These are phyloP conservation scores for Chloroclysta siterata DNA, from an alignment of 2,888 invertebrate genomes.

Conservation along the genomic window DNA sequence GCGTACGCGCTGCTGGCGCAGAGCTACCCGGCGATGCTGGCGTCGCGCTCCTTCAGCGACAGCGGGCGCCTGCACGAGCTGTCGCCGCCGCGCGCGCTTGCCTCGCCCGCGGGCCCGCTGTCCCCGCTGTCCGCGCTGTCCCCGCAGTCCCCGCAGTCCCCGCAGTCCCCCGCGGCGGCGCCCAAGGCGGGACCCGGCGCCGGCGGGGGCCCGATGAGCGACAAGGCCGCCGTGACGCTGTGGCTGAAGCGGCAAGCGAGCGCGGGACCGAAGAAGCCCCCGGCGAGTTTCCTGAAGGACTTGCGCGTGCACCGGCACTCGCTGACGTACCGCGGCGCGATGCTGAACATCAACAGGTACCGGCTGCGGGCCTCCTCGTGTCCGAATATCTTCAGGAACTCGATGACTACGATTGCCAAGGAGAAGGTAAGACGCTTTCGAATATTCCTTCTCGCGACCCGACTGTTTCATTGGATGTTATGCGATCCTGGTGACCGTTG, in stretches of 20 bases:
- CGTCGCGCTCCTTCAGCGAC: slow-evolving; percentile 90
- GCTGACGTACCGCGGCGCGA: slow-evolving; percentile 93
- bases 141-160: too few species aligned
- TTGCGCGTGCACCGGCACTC: slow-evolving; percentile 90
- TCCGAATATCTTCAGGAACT: slow-evolving; percentile 94
- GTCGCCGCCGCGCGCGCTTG: slow-evolving; percentile 64
- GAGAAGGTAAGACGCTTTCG: slow-evolving; percentile 86
- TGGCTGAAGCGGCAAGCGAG: slow-evolving; percentile 84
- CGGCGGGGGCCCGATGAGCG: too few species aligned
- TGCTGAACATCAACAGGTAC: slow-evolving; percentile 93
- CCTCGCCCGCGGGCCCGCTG: slow-evolving; percentile 58
- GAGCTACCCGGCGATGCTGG: slow-evolving; percentile 89
- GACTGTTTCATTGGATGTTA: too few species aligned
- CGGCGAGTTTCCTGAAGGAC: slow-evolving; percentile 88
- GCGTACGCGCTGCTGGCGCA: slow-evolving; percentile 89
- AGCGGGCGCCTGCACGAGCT: slow-evolving; percentile 75
- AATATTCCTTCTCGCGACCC: too few species aligned
- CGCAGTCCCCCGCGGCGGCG: too few species aligned
- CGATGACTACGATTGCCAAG: slow-evolving; percentile 93
- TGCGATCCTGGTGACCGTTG: too few species aligned
- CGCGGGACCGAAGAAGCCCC: slow-evolving; percentile 79
- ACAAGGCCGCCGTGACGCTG: slow-evolving; percentile 81
- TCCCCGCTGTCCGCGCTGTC: too few species aligned
- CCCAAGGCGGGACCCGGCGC: too few species aligned
- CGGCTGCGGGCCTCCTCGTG: slow-evolving; percentile 93